phyloP scores from a whole-genome alignment of 2,113 vertebrate species.

The Astatotilapia flaviijosephi region DNA sequence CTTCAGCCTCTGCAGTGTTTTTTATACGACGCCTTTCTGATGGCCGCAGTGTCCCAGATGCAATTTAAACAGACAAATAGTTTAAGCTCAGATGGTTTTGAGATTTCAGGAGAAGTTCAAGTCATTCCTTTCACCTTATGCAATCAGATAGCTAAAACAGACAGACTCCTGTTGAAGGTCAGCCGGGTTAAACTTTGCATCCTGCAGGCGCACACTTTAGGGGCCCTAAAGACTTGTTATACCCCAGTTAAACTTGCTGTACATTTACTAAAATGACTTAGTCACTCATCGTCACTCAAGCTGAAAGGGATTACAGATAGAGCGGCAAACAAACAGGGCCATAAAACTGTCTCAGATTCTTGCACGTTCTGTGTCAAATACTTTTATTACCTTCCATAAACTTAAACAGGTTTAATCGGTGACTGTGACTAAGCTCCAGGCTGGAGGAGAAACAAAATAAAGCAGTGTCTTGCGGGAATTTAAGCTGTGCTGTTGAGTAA shows the following conservation, averaged over 20 bases:
- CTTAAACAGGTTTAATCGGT: neutral
- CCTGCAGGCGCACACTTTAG: neutral
- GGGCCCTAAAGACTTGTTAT: neutral
- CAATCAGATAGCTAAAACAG: slow-evolving; percentile 39
- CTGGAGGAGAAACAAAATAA: neutral
- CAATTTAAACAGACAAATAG: neutral
- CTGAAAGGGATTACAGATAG: neutral
- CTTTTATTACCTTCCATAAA: slow-evolving; percentile 34
- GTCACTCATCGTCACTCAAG: neutral
- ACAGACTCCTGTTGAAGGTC: neutral
- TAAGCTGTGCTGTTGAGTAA: neutral
- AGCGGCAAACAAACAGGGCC: slow-evolving; percentile 8
- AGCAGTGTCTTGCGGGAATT: neutral
- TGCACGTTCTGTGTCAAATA: neutral
- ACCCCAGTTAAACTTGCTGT: neutral
- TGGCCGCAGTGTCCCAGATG: neutral
- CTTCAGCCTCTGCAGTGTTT: neutral
- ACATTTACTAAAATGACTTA: neutral
- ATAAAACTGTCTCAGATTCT: slow-evolving; percentile 37
- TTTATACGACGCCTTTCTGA: neutral
- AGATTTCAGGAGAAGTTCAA: slow-evolving; percentile 3
- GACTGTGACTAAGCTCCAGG: slow-evolving; percentile 4
- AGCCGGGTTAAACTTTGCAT: neutral
- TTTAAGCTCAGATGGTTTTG: neutral
- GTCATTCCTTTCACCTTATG: neutral